A percentile compares a stretch with the other conserved stretches of the same genome.
Conservation (phyloP, 2,888 invertebrate genomes). For the Antheraea yamamai region DNA sequence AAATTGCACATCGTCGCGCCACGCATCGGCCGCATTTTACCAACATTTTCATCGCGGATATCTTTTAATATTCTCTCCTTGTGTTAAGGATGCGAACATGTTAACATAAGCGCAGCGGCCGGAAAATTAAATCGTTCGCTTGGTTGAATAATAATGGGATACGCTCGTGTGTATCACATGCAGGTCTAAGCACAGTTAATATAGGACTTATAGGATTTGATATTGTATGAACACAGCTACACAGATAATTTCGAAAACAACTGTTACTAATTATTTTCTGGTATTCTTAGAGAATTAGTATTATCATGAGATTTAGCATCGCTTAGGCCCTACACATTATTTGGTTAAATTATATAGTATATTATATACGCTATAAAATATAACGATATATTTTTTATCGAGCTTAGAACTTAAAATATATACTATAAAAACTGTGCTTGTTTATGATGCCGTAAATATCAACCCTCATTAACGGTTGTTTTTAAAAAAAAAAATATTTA, state of each 20-base stretch:
- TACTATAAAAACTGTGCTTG: background rate
- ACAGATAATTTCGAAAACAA: too few relatives aligned
- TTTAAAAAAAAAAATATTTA: too few relatives aligned
- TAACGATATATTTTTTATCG: background rate
- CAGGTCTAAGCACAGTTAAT: background rate
- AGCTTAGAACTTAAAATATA: background rate
- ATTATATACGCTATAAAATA: background rate
- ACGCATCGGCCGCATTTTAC: conserved; percentile 34
- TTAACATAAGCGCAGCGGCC: conserved; percentile 12
- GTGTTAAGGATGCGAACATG: conserved; percentile 19
- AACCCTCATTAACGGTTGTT: too few relatives aligned
- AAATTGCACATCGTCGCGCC: conserved; percentile 39
- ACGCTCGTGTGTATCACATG: background rate
- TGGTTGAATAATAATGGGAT: conserved; percentile 6
- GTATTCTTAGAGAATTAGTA: too few relatives aligned
- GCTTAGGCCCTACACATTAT: too few relatives aligned
- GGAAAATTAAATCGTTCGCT: conserved; percentile 21
- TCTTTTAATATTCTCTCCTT: conserved; percentile 49
- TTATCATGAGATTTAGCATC: too few relatives aligned
- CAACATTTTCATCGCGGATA: conserved; percentile 38
- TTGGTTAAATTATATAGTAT: background rate
- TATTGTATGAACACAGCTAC: too few relatives aligned
- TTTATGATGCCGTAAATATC: too few relatives aligned
- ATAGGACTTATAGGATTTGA: background rate
- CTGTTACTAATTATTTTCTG: too few relatives aligned